Percentiles rank a stretch among this genome's conserved stretches.
These are phyloP conservation scores for Anagyrus pseudococci DNA, from an alignment of 2,888 invertebrate genomes.

Conservation along the genomic window DNA sequence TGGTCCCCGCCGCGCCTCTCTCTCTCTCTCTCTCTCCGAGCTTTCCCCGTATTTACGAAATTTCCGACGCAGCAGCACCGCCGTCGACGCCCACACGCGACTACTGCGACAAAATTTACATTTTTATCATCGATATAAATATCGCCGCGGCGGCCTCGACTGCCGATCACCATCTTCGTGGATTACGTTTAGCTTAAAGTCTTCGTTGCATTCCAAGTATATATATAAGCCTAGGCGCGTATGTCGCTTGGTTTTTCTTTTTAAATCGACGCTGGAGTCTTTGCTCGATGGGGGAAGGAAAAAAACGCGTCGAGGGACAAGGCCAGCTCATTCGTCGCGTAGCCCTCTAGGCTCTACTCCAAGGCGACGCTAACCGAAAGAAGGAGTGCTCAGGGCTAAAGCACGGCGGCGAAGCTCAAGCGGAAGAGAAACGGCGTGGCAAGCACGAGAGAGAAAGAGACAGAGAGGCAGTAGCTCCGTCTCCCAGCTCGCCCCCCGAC, in stretches of 20 bases:
- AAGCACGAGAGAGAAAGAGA: too few species aligned
- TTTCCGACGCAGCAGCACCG: neutral
- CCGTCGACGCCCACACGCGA: too few species aligned
- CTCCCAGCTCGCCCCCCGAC: neutral
- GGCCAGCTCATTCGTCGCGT: too few species aligned
- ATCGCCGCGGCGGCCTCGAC: too few species aligned
- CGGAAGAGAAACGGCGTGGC: slow-evolving; percentile 16
- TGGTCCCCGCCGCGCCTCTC: slow-evolving; percentile 13
- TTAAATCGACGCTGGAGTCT: too few species aligned
- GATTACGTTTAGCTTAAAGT: too few species aligned
- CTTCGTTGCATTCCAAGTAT: neutral
- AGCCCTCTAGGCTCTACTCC: slow-evolving; percentile 1
- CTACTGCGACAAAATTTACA: too few species aligned
- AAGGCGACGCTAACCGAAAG: slow-evolving; percentile 18
- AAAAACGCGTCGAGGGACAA: neutral
- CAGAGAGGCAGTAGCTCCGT: slow-evolving; percentile 43
- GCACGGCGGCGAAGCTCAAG: neutral
- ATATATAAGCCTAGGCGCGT: too few species aligned
- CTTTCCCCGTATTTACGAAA: neutral
- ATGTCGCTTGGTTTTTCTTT: too few species aligned
- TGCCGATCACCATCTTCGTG: too few species aligned
- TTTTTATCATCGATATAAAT: too few species aligned
- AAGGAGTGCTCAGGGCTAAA: slow-evolving; percentile 8
- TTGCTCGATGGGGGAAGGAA: too few species aligned
- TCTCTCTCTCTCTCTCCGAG: neutral